Conservation (phyloP, 2,797 vertebrate genomes). For the Otolemur crassicaudatus region DNA sequence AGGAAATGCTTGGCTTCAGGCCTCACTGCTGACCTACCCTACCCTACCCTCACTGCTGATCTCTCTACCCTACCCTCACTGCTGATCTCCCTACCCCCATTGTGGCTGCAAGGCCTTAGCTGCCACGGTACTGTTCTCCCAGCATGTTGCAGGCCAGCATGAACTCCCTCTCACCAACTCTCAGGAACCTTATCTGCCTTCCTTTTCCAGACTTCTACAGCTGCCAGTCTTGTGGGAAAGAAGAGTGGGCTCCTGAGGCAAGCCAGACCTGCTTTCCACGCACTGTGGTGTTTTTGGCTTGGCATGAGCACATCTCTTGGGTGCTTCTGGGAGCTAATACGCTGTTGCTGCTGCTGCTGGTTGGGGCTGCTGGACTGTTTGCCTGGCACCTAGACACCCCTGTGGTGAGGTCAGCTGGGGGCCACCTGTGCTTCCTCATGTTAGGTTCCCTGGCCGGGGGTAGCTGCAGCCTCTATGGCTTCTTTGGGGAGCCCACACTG, state of each 20-base stretch:
- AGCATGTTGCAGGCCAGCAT: background rate
- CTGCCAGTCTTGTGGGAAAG: slow-evolving; percentile 85
- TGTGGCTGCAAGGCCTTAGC: background rate
- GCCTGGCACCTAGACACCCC: slow-evolving; percentile 88
- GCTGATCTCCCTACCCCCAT: too few species aligned
- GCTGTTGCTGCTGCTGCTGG: slow-evolving; percentile 83
- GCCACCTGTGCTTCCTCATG: slow-evolving; percentile 92
- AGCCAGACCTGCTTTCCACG: slow-evolving; percentile 88
- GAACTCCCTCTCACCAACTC: background rate
- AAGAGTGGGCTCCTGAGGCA: slow-evolving; percentile 88
- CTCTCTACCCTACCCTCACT: too few species aligned
- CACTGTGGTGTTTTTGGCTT: slow-evolving; percentile 85
- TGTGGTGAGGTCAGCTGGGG: slow-evolving; percentile 92
- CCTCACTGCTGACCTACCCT: background rate
- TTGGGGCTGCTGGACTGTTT: slow-evolving; percentile 86
- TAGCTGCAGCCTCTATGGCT: slow-evolving; percentile 88
- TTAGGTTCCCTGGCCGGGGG: slow-evolving; percentile 87
- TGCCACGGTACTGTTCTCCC: background rate
- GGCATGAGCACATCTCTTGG: slow-evolving; percentile 84
- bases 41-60: too few species aligned
- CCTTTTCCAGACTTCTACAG: slow-evolving; percentile 79
- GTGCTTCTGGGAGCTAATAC: slow-evolving; percentile 78
- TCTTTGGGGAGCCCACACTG: slow-evolving; percentile 87
- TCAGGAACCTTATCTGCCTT: background rate
- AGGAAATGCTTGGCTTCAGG: background rate